Conservation (phyloP, 30 jellyfish, hydroid and myxozoan species). For the Hydractinia symbiolongicarpus region DNA sequence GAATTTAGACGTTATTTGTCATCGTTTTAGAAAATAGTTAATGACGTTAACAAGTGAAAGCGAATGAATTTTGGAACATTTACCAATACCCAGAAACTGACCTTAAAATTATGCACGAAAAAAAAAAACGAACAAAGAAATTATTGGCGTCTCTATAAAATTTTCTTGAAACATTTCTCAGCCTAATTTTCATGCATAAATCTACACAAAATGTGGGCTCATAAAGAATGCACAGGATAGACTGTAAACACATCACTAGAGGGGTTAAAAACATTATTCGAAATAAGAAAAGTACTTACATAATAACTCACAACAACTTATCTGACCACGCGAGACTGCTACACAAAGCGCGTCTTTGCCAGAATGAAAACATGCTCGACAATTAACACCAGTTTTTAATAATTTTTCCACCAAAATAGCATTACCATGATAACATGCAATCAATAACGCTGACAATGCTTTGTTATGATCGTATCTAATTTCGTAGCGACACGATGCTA, state of each 20-base stretch:
- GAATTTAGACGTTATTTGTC: too few relatives aligned
- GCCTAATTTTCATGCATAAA: too few relatives aligned
- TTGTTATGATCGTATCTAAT: not conserved
- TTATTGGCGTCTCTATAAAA: too few relatives aligned
- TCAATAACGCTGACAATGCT: slow-evolving; percentile 37
- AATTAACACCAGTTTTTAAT: slow-evolving; percentile 19
- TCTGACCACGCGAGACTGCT: slow-evolving; percentile 53
- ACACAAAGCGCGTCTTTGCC: slow-evolving; percentile 55
- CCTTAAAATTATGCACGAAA: too few relatives aligned
- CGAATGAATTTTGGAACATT: too few relatives aligned
- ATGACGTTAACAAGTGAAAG: too few relatives aligned
- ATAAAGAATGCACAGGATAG: too few relatives aligned
- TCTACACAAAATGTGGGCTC: too few relatives aligned
- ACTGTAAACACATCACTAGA: not conserved
- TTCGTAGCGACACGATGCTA: not conserved
- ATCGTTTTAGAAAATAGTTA: too few relatives aligned
- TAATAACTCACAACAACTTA: slow-evolving; percentile 47
- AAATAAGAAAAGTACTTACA: slow-evolving; percentile 38
- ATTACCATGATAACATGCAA: slow-evolving; percentile 50
- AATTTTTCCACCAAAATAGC: slow-evolving; percentile 27
- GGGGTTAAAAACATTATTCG: not conserved
- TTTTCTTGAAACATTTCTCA: too few relatives aligned
- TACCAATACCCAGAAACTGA: too few relatives aligned
- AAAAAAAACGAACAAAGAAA: too few relatives aligned
- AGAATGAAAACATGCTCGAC: slow-evolving; percentile 39